These are phyloP conservation scores for Pseudanteris insignis DNA, from an alignment of 2,888 invertebrate genomes.

Conservation along the genomic window DNA sequence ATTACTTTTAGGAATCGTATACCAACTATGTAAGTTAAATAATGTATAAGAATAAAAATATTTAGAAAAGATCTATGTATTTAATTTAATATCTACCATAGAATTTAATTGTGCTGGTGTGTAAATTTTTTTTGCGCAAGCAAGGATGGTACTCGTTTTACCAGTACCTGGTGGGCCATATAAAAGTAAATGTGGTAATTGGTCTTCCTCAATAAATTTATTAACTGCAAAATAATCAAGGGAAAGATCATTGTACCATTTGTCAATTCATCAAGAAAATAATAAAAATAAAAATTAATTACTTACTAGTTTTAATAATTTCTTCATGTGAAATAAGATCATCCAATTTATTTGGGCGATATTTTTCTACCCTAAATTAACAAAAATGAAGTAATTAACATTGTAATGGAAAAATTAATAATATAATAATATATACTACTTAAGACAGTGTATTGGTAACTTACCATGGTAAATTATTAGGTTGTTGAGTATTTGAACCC, in stretches of 20 bases:
- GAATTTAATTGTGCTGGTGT: conserved; percentile 88
- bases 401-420: too few relatives aligned
- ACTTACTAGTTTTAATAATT: conserved; percentile 93
- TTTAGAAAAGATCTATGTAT: too few relatives aligned
- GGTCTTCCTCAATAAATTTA: conserved; percentile 89
- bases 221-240: conserved; percentile 70
- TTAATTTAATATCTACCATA: conserved; percentile 74
- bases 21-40: too few relatives aligned
- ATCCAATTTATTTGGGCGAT: conserved; percentile 88
- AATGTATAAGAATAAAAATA: not conserved
- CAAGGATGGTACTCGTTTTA: conserved; percentile 97
- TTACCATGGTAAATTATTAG: conserved; percentile 22
- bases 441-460: too few relatives aligned
- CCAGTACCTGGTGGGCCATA: conserved; percentile 99
- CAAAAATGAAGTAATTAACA: conserved; percentile 4
- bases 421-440: too few relatives aligned
- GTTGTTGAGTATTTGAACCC: conserved; percentile 5
- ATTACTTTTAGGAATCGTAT: too few relatives aligned
- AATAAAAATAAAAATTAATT: not conserved
- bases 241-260: not conserved
- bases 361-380: conserved; percentile 96
- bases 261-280: too few relatives aligned
- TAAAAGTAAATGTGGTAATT: conserved; percentile 93
- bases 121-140: conserved; percentile 93
- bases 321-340: conserved; percentile 98